Base-by-base conservation (phyloP, 2,113 vertebrate genomes). In the Channa argus region DNA sequence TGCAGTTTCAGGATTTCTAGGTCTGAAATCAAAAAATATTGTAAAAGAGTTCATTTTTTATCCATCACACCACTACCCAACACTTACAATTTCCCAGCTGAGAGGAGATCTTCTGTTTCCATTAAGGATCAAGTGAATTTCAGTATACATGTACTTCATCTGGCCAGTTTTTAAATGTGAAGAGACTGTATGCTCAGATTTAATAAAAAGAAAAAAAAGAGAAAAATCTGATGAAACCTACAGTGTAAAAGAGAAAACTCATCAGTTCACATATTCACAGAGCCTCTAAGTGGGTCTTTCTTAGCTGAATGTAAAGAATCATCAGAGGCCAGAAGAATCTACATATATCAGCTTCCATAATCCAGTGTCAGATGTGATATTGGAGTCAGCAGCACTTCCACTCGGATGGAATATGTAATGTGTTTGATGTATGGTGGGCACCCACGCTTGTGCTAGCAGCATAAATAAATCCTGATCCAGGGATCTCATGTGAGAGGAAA, bases 371-470 rank as follows among this genome's bases (percentile, higher is more conserved):
- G 63, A 62, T 77, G 70, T 73, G 78, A 84, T 64, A 49, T 72
- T 43, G 9, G 74, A 72, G 79, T 90, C 73, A 54, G 64, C 49
- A 53, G 65, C 55, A 41, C 83, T 89, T 86, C 76, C 63, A 64
- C 54, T 71, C 24, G 1, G 46, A 88, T 53, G 61, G 79, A 82
- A 72, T 75, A 80, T 86, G 82, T 72, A 75, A 79, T 53, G 38
- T 82, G 82, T 79, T 66, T 82, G 77, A 89, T 87, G 81, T 71
- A 58, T 76, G 82, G 65, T 47, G 59, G 66, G 81, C 72, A 71
- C 65, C 50, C 39, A 12, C 50, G 65, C 81, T 75, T 39, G 8
- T 61, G 51, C 63, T 39, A 47, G 36, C 33, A 5, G 66, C 71
- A 55, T 46, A 72, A 70, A 77, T 63, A 75, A 80, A 78, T 34